A percentile compares a stretch with the other conserved stretches of the same genome.
Evolutionary conservation across 2,888 invertebrate genomes (phyloP).

Genomic region (Drosophila fulvimacula): DNA sequence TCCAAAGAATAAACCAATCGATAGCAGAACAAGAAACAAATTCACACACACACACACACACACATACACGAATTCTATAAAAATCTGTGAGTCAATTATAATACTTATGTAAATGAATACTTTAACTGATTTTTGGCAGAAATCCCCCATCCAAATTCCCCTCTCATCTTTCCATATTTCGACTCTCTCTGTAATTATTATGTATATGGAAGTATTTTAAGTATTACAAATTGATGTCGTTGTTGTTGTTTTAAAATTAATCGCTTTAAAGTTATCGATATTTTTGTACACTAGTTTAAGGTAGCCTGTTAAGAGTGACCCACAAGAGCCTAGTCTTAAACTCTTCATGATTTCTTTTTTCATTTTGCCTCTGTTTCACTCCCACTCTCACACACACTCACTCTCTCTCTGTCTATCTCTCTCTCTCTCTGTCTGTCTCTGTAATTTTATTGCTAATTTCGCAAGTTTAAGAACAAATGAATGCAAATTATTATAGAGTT

Average conservation of each 20-base stretch:
- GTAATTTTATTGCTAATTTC: conserved; percentile 33
- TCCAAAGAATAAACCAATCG: not conserved
- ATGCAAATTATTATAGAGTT: conserved; percentile 30
- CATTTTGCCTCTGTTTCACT: conserved; percentile 2
- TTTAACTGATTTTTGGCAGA: conserved; percentile 55
- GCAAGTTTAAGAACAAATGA: conserved; percentile 27
- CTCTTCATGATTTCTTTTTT: conserved; percentile 1
- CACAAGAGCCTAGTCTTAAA: conserved; percentile 40
- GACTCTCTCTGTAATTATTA: conserved; percentile 28
- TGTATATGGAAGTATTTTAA: conserved; percentile 40
- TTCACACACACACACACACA: conserved; percentile 14
- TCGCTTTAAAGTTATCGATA: conserved; percentile 73
- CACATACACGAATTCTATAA: conserved; percentile 25
- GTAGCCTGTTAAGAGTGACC: conserved; percentile 52
- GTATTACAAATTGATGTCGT: conserved; percentile 59
- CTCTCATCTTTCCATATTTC: not conserved
- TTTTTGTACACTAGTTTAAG: conserved; percentile 78
- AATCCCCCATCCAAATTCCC: not conserved
- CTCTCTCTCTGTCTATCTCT: not conserved
- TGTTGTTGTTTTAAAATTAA: conserved; percentile 69
- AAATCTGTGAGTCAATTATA: conserved; percentile 74
- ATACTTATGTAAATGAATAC: conserved; percentile 67
- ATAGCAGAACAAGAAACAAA: not conserved
- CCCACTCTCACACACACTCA: not conserved
- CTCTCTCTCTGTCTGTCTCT: conserved; percentile 9